Conservation (phyloP, 2,888 invertebrate species). For the Drosophila koepferae region DNA sequence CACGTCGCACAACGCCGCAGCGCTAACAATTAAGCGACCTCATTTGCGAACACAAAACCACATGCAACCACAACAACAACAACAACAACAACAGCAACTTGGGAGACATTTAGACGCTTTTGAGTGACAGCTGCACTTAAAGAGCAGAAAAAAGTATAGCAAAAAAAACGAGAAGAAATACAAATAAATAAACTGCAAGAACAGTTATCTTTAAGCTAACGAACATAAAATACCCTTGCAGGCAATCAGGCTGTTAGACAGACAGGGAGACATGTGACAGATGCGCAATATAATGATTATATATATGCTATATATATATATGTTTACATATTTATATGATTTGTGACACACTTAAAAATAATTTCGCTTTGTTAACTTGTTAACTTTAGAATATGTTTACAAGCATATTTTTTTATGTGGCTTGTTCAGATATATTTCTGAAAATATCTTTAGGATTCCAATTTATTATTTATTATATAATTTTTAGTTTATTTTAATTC, state of each 20-base stretch:
- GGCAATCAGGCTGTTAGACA: background rate
- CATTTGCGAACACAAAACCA: conserved; percentile 60
- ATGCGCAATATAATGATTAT: background rate
- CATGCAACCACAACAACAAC: conserved; percentile 35
- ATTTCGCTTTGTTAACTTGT: background rate
- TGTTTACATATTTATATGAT: background rate
- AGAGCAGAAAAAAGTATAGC: conserved; percentile 54
- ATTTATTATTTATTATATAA: too few relatives aligned
- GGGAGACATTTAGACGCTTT: conserved; percentile 75
- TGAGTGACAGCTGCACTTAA: conserved; percentile 80
- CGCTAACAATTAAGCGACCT: conserved; percentile 77
- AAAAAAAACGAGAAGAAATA: conserved; percentile 20
- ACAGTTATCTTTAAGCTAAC: conserved; percentile 11
- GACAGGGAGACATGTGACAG: conserved; percentile 9
- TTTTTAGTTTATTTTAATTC: too few relatives aligned
- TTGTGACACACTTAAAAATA: background rate
- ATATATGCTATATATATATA: background rate
- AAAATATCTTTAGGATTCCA: too few relatives aligned
- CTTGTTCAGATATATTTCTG: too few relatives aligned
- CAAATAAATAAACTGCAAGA: background rate
- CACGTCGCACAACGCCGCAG: conserved; percentile 36
- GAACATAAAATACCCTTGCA: conserved; percentile 17
- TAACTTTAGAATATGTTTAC: background rate
- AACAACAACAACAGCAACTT: conserved; percentile 34
- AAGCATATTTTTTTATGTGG: too few relatives aligned